A percentile compares a stretch with the other conserved stretches of the same genome.
These are phyloP conservation scores for Penaeus indicus DNA, from an alignment of 1,140 invertebrate genomes.

Conservation along the genomic window DNA sequence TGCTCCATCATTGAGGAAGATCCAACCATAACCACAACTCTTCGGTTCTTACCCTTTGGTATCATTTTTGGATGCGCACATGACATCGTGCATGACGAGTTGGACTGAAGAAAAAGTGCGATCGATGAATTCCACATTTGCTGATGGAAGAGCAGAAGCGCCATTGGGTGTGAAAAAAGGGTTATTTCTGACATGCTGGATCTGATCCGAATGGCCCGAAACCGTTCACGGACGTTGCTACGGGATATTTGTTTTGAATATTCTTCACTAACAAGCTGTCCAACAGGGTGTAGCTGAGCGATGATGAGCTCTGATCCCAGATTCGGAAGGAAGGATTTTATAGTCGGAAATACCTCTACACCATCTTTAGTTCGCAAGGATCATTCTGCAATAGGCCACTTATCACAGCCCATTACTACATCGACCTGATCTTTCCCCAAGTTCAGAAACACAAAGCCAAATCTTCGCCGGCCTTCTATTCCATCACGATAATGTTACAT, in stretches of 20 bases:
- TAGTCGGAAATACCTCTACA: conserved; percentile 34
- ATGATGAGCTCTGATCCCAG: not conserved
- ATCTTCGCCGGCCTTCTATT: conserved; percentile 25
- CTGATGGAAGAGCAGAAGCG: conserved; percentile 18
- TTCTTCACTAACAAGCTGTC: conserved; percentile 28
- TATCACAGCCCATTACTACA: conserved; percentile 43
- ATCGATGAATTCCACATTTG: no score
- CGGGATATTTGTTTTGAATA: conserved; percentile 24
- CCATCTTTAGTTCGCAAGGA: conserved; percentile 50
- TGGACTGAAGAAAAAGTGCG: not conserved
- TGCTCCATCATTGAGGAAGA: conserved; percentile 9
- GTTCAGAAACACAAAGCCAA: conserved; percentile 14
- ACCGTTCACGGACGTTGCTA: conserved; percentile 17
- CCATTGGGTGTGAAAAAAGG: conserved; percentile 23
- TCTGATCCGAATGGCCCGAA: conserved; percentile 40
- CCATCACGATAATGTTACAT: conserved; percentile 34
- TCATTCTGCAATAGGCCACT: conserved; percentile 29
- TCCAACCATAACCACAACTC: not conserved
- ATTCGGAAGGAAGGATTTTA: conserved; percentile 20
- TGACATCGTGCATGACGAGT: conserved; percentile 16
- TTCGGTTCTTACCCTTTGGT: conserved; percentile 32
- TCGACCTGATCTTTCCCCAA: conserved; percentile 2
- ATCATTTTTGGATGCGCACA: conserved; percentile 21
- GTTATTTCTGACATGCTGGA: conserved; percentile 28
- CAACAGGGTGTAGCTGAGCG: not conserved